A percentile compares a stretch with the other conserved stretches of the same genome.
Conservation (phyloP, 2,113 vertebrate species). For the Aythya baeri region DNA sequence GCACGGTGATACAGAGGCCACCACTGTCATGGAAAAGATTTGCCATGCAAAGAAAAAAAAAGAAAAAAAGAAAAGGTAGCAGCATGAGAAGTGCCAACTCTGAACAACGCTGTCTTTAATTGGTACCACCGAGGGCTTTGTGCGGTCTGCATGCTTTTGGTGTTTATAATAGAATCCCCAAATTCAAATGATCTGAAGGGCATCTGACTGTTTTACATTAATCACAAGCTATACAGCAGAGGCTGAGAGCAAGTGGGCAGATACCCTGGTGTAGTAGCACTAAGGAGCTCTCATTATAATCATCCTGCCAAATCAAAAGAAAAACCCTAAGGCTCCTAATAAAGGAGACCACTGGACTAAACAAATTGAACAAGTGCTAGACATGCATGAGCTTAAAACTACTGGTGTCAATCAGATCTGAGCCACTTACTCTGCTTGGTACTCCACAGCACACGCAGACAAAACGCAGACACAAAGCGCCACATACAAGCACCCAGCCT, state of each 20-base stretch:
- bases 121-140: constrained; percentile 61
- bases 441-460: neutral
- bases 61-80: neutral
- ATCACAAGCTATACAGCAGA: constrained; percentile 67
- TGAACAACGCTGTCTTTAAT: constrained; percentile 51
- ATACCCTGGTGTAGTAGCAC: constrained; percentile 64
- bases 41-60: neutral
- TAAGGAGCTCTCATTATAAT: constrained; percentile 71
- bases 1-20: neutral
- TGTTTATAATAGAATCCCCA: constrained; percentile 61
- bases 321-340: constrained; percentile 72
- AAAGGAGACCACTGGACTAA: constrained; percentile 69
- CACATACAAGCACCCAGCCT: neutral
- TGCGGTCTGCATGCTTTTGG: constrained; percentile 26
- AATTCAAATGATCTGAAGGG: constrained; percentile 63
- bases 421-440: neutral
- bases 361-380: constrained; percentile 68
- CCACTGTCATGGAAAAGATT: neutral
- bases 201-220: constrained; percentile 68
- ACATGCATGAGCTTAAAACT: constrained; percentile 46
- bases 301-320: constrained; percentile 71
- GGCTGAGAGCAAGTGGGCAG: constrained; percentile 67
- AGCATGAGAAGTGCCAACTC: constrained; percentile 5
- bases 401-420: constrained; percentile 35
- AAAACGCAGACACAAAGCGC: neutral